These are phyloP conservation scores for Gonatopus flavifemur DNA, from an alignment of 1,140 invertebrate species.

Conservation along the genomic window DNA sequence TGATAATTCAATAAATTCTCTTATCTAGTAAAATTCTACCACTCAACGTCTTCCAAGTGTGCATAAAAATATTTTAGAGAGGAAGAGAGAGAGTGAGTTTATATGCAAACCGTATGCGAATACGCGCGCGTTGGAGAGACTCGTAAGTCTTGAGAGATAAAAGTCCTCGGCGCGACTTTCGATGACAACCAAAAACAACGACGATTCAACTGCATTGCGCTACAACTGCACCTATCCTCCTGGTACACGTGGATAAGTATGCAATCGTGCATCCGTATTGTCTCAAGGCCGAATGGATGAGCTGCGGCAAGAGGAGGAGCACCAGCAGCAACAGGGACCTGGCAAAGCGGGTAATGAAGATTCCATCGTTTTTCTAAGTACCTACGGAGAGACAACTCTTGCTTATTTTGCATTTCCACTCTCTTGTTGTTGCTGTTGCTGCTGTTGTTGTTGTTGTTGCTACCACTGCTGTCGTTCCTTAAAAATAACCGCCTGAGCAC, in stretches of 20 bases:
- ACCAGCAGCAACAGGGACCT: constrained; percentile 26
- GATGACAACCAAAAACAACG: background rate
- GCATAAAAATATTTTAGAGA: no score
- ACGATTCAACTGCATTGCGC: background rate
- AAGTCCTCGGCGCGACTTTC: constrained; percentile 8
- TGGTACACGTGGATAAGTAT: no score
- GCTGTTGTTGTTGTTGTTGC: no score
- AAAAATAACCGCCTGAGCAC: constrained; percentile 21
- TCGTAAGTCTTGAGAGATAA: constrained; percentile 1
- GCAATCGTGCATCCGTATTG: constrained; percentile 1
- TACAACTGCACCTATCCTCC: background rate
- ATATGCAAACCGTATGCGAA: constrained; percentile 5
- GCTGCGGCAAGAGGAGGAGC: no score
- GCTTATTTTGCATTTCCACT: constrained; percentile 26
- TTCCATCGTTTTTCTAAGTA: constrained; percentile 31
- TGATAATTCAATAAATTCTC: no score
- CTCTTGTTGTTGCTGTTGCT: no score
- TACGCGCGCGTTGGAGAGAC: constrained; percentile 2
- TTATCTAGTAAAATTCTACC: no score
- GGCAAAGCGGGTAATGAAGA: constrained; percentile 25
- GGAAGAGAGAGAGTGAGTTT: background rate
- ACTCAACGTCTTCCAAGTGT: no score
- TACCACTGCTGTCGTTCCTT: constrained; percentile 18
- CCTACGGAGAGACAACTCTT: constrained; percentile 15
- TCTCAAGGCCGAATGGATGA: no score